Percentiles rank a stretch among this genome's conserved stretches.
These are phyloP conservation scores for Goniozus legneri DNA, from an alignment of 1,140 invertebrate genomes.

Conservation along the genomic window DNA sequence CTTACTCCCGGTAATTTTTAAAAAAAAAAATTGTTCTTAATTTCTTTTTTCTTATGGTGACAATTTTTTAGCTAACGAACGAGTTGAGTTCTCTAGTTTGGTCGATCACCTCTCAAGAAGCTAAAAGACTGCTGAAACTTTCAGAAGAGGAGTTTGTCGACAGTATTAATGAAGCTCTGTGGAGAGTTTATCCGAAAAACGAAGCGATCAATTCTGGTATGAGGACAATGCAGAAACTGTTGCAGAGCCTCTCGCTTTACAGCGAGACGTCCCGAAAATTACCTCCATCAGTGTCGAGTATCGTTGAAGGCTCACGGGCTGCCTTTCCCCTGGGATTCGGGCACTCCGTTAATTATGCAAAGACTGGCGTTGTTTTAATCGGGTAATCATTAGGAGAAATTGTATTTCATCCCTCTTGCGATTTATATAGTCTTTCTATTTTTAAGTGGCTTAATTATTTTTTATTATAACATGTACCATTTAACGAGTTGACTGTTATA, in stretches of 20 bases:
- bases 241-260: slow-evolving; percentile 48
- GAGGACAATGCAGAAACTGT: slow-evolving; percentile 55
- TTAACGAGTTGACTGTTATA: slow-evolving; percentile 11
- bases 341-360: slow-evolving; percentile 82
- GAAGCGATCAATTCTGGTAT: slow-evolving; percentile 57
- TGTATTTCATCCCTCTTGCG: too few species aligned
- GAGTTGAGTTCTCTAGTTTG: slow-evolving; percentile 85
- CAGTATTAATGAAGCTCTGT: slow-evolving; percentile 83
- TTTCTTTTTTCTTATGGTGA: slow-evolving; percentile 22
- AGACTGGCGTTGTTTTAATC: slow-evolving; percentile 71
- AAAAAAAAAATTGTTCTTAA: slow-evolving; percentile 12
- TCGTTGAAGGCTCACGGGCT: slow-evolving; percentile 68
- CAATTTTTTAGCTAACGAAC: slow-evolving; percentile 65
- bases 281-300: slow-evolving; percentile 71
- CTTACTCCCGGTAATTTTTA: slow-evolving; percentile 71
- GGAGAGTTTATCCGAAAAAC: slow-evolving; percentile 65
- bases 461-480: slow-evolving; percentile 11
- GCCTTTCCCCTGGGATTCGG: slow-evolving; percentile 90
- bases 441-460: slow-evolving; percentile 8
- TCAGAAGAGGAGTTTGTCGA: slow-evolving; percentile 82
- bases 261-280: slow-evolving; percentile 61
- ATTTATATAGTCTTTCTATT: too few species aligned
- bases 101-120: slow-evolving; percentile 75
- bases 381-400: too few species aligned
- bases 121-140: slow-evolving; percentile 69